Base-by-base conservation (phyloP, 92 coral and sea anemone genomes). In the Phenganax subtilis region DNA sequence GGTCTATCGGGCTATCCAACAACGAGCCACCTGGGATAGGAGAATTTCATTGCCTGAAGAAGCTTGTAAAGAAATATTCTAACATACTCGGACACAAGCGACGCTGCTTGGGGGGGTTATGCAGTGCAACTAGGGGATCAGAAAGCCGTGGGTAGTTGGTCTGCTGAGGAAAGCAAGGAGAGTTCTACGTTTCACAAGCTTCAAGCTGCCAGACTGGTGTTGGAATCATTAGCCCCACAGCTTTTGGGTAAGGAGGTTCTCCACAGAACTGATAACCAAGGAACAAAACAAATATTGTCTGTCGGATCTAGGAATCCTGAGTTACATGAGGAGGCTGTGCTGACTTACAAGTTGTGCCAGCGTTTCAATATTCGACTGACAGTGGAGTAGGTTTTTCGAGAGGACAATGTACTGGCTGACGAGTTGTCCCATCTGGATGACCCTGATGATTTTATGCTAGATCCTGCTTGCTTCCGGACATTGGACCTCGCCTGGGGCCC, bases 31-130 rank as follows among this genome's bases (percentile, higher is more conserved):
- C n/a, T n/a, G n/a, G n/a, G n/a, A n/a, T n/a, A n/a, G n/a, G n/a
- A n/a, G n/a, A n/a, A n/a, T n/a, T n/a, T n/a, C n/a, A n/a, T n/a
- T n/a, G n/a, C n/a, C n/a, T n/a, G n/a, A n/a, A n/a, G n/a, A n/a
- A n/a, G n/a, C n/a, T n/a, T n/a, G n/a, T n/a, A n/a, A n/a, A n/a
- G n/a, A n/a, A n/a, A n/a, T n/a, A n/a, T n/a, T n/a, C n/a, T n/a
- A n/a, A n/a, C n/a, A n/a, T 86, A 72, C 75, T 89, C 89, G 6
- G 87, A 86, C 83, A 89, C 88, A 10, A 86, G 89, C 64, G 89
- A 85, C 16, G 65, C 72, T 14, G 87, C 88, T 60, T 89, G 90
- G 89, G 88, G 89, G 17, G n/a, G n/a, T 7, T 70, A 79, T 74
- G 65, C 83, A 68, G 90, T 68, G 31, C 81, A 85, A 53, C 51